Percentiles rank a stretch among this genome's conserved stretches.
Conservation (phyloP, 2,113 vertebrate species). For the Otocyon megalotis region DNA sequence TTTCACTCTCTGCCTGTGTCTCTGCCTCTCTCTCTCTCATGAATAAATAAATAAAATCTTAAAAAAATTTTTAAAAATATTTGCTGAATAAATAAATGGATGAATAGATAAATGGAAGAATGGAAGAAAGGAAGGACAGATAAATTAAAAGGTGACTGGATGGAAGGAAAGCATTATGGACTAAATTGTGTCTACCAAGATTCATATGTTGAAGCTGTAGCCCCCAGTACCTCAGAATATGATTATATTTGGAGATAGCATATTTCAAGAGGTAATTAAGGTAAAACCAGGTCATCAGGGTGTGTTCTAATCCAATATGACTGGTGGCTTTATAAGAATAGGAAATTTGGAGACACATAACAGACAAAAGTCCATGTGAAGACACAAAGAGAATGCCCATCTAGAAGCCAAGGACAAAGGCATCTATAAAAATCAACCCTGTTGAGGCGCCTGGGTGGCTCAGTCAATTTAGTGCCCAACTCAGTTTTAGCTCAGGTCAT, state of each 20-base stretch:
- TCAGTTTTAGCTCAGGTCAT: neutral
- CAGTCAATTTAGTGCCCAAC: neutral
- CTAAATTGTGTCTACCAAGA: neutral
- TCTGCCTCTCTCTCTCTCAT: too few species aligned
- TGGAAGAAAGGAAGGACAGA: neutral
- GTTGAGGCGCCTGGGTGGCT: neutral
- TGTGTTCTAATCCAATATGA: neutral
- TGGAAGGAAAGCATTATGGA: neutral
- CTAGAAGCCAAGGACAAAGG: neutral
- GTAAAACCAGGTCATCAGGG: neutral
- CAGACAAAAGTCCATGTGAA: neutral
- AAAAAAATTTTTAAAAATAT: neutral
- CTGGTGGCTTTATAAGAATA: neutral
- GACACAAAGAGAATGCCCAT: neutral
- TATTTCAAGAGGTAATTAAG: neutral
- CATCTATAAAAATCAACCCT: neutral
- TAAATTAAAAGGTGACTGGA: neutral
- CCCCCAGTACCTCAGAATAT: neutral
- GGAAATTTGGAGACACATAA: neutral
- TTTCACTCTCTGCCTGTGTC: too few species aligned
- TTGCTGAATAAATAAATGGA: neutral
- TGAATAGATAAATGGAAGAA: neutral
- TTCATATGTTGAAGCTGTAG: neutral
- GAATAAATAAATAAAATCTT: too few species aligned
- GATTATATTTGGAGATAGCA: neutral